These are phyloP conservation scores for Pachydiplax longipennis DNA, from an alignment of 2,888 invertebrate species.

Conservation along the genomic window DNA sequence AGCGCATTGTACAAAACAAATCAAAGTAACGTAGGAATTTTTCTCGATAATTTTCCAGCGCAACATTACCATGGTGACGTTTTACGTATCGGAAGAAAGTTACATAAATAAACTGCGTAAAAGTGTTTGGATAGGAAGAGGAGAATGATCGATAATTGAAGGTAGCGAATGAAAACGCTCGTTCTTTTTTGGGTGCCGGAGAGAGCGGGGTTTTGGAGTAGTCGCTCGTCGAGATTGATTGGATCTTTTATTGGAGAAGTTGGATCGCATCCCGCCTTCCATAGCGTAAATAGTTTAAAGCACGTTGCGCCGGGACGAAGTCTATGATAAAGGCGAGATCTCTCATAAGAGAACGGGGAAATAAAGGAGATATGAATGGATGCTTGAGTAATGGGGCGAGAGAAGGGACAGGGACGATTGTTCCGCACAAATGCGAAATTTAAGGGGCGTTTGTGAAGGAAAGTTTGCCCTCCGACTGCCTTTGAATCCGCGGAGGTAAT, in stretches of 20 bases:
- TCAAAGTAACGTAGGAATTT: too few species aligned
- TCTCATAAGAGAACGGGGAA: not conserved
- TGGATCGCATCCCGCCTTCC: too few species aligned
- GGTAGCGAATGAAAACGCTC: not conserved
- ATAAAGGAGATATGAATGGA: not conserved
- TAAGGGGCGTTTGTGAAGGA: too few species aligned
- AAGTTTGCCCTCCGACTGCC: too few species aligned
- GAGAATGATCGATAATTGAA: not conserved
- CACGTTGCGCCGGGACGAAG: too few species aligned
- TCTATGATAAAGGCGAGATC: not conserved
- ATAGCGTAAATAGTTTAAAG: too few species aligned
- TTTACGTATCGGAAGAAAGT: not conserved
- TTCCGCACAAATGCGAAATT: not conserved
- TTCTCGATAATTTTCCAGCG: too few species aligned
- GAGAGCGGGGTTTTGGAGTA: not conserved
- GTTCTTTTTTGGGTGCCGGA: not conserved
- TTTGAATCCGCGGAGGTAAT: not conserved
- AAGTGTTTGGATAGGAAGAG: not conserved
- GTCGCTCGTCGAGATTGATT: not conserved
- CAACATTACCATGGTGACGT: too few species aligned
- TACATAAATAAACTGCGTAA: not conserved
- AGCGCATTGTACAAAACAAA: too few species aligned
- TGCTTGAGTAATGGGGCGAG: not conserved
- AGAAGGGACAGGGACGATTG: not conserved
- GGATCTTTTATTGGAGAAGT: not conserved